Base-by-base conservation (phyloP, 2,113 vertebrate genomes). In the Menidia beryllina region DNA sequence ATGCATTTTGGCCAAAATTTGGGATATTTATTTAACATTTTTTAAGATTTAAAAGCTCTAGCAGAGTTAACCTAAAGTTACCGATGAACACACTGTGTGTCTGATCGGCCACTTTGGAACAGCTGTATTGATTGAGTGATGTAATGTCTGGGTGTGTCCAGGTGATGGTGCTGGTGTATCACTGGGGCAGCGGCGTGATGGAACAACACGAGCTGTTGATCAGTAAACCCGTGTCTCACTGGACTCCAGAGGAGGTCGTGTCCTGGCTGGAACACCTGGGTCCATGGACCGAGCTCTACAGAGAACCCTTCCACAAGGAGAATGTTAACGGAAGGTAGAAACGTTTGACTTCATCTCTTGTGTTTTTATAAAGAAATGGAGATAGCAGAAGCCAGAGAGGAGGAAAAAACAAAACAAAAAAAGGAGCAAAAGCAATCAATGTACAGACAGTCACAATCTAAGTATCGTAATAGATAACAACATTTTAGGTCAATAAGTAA, bases 291-390 rank as follows among this genome's bases (percentile, higher is more conserved):
- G 92, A 92, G 58, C 93, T 92, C 57, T 98, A 98, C 83, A 94
- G 87, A 67, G 94, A 95, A n/a, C 82, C 86, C 27, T 98, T 99
- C 89, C 90, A 93, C 58, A 84, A 89, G 51, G 96, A 96, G 81
- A 94, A 94, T 41, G 95, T 98, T 36, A 97, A 98, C 51, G 97
- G 96, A 86, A 96, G 97, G 97, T 98, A 91, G 34, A 68, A 34
- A 23, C 3, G 23, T 12, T 5, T 23, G 0, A 34, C 30, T 45
- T 15, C 39, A 14, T 5, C 14, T 11, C 11, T 25, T 3, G 19
- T 52, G 20, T 23, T 14, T 34, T 20, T 36, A 12, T 43, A 24
- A 14, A 36, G 0, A 34, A 10, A 20, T 27, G 14, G 1, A 8
- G 30, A 19, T 10, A 34, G 30, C 30, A 34, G 10, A 34, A 34